phyloP scores from a whole-genome alignment of 2,888 invertebrate genomes.

The Loripinus fragilis region DNA sequence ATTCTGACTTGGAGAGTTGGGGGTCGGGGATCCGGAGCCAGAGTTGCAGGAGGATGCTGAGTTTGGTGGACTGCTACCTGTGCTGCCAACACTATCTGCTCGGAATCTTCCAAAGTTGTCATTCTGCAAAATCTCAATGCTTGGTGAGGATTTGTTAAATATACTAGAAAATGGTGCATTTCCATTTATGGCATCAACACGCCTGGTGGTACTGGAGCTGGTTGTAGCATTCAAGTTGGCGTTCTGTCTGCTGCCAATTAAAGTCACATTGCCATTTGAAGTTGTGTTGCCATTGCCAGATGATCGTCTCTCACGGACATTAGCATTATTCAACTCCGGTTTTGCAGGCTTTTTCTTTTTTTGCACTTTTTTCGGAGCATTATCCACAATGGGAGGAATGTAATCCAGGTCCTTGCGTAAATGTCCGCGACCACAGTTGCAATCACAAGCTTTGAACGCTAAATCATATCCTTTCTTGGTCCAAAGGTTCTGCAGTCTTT shows the following conservation, averaged over 20 bases:
- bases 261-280: constrained; percentile 55
- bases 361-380: constrained; percentile 82
- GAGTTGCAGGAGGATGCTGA: constrained; percentile 70
- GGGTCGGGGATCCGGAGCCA: constrained; percentile 69
- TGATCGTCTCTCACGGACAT: constrained; percentile 37
- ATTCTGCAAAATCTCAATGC: constrained; percentile 52
- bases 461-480: constrained; percentile 98
- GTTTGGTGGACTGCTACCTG: constrained; percentile 82
- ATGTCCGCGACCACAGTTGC: constrained; percentile 96
- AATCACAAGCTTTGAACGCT: constrained; percentile 97
- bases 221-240: constrained; percentile 70
- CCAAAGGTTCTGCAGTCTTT: constrained; percentile 97
- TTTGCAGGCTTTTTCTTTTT: constrained; percentile 88
- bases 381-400: constrained; percentile 87
- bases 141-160: constrained; percentile 50
- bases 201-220: constrained; percentile 84
- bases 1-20: constrained; percentile 63
- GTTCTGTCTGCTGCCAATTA: neutral
- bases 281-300: constrained; percentile 57
- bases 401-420: constrained; percentile 97
- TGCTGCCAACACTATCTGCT: constrained; percentile 83
- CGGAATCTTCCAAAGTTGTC: constrained; percentile 66
- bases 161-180: constrained; percentile 41
- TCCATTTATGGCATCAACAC: constrained; percentile 34
- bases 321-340: constrained; percentile 85